Percentiles rank a stretch among this genome's conserved stretches.
Evolutionary conservation across 2,113 vertebrate genomes (phyloP).

Genomic region (Dicerorhinus sumatrensis): DNA sequence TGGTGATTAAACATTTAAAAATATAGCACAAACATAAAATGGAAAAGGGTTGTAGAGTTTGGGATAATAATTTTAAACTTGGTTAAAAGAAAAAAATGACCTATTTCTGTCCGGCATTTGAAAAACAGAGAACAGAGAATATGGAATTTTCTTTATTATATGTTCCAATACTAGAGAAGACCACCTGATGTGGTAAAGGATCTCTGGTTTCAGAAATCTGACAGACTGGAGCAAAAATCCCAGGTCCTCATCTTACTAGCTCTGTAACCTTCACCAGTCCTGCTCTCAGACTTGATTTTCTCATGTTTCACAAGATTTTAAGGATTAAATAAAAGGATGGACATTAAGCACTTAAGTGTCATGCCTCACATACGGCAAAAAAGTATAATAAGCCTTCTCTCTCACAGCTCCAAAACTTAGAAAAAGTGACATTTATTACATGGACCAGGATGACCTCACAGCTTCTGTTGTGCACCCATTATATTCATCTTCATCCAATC

Average conservation of each 20-base stretch:
- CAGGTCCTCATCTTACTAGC: neutral
- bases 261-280: neutral
- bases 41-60: neutral
- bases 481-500: constrained; percentile 12
- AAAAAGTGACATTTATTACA: neutral
- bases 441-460: neutral
- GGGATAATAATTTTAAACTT: constrained; percentile 16
- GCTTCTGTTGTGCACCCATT: neutral
- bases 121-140: neutral
- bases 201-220: neutral
- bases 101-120: neutral
- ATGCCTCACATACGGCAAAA: neutral
- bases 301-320: neutral
- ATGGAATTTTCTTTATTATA: neutral
- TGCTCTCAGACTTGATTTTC: neutral
- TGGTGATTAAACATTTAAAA: constrained; percentile 11
- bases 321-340: neutral
- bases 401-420: neutral
- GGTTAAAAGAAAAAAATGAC: neutral
- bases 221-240: neutral
- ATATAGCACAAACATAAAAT: constrained; percentile 24
- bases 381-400: neutral
- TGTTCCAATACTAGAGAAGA: neutral
- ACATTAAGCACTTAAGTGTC: neutral
- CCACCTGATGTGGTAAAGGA: neutral